Evolutionary conservation across 2,888 invertebrate species (phyloP).

Genomic region (Gasteruption jaculator): DNA sequence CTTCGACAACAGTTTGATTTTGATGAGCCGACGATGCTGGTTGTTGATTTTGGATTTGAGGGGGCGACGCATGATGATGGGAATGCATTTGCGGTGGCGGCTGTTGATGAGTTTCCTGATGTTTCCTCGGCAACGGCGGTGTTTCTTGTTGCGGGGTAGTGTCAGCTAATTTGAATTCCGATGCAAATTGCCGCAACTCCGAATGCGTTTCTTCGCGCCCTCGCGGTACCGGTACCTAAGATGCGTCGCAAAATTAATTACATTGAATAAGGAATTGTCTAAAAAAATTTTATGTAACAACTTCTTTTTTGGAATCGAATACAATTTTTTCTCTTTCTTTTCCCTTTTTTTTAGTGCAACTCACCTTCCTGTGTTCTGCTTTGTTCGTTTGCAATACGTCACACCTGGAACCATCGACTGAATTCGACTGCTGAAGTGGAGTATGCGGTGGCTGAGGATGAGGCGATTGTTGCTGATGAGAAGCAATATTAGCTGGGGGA

Average conservation of each 20-base stretch:
- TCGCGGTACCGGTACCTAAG: conserved; percentile 37
- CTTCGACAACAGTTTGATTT: conserved; percentile 46
- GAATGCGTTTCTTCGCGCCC: conserved; percentile 44
- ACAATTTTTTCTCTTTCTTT: background rate
- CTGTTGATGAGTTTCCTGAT: conserved; percentile 33
- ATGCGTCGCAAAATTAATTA: conserved; percentile 1
- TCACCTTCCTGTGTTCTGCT: conserved; percentile 43
- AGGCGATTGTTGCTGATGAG: conserved; percentile 38
- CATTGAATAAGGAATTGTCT: background rate
- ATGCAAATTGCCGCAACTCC: conserved; percentile 74
- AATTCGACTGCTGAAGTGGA: conserved; percentile 39
- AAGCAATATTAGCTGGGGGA: conserved; percentile 39
- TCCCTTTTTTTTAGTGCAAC: background rate
- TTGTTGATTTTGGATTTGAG: conserved; percentile 12
- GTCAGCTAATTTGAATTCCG: conserved; percentile 71
- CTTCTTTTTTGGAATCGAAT: conserved; percentile 13
- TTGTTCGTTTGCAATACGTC: conserved; percentile 39
- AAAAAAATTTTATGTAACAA: conserved; percentile 12
- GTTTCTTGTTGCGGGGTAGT: conserved; percentile 34
- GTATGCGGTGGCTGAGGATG: conserved; percentile 35
- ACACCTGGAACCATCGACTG: conserved; percentile 39
- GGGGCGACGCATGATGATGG: conserved; percentile 45
- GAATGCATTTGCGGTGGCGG: conserved; percentile 52
- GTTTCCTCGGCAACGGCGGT: conserved; percentile 35
- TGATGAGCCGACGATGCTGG: conserved; percentile 29